Evolutionary conservation across 2,113 vertebrate genomes (phyloP).

Genomic region (Cryptomyrus ogoouensis): DNA sequence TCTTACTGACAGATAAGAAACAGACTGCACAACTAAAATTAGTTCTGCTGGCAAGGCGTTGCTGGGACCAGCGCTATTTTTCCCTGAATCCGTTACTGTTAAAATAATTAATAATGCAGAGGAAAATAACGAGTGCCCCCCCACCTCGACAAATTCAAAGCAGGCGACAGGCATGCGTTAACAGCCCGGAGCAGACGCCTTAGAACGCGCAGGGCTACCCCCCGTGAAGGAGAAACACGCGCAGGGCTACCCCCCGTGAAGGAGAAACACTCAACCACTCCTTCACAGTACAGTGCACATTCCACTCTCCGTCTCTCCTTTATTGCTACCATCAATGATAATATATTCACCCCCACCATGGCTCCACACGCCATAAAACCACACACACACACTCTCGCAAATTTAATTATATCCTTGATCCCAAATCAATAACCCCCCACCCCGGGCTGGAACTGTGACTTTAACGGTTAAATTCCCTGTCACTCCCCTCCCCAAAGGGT

Average conservation of each 20-base stretch:
- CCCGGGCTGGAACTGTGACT: constrained; percentile 19
- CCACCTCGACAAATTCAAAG: background rate
- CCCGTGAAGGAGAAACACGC: background rate
- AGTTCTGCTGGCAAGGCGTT: background rate
- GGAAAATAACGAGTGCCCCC: background rate
- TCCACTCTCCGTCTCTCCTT: constrained; percentile 20
- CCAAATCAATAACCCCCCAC: constrained; percentile 31
- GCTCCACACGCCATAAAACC: background rate
- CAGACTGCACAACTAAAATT: background rate
- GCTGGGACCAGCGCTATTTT: background rate
- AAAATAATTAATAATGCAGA: background rate
- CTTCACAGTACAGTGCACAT: background rate
- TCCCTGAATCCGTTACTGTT: background rate
- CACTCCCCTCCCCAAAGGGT: constrained; percentile 16
- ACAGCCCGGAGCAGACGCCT: background rate
- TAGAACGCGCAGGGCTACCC: background rate
- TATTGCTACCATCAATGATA: constrained; percentile 23
- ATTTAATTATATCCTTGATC: constrained; percentile 35
- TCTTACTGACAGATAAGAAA: background rate
- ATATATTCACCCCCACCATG: constrained; percentile 32
- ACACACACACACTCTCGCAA: constrained; percentile 8
- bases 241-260: background rate
- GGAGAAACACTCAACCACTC: background rate
- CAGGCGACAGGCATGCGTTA: background rate
- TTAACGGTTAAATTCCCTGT: constrained; percentile 7